Percentiles rank a stretch among this genome's conserved stretches.
Conservation (phyloP, 2,797 vertebrate species). For the Paratrypauchen microcephalus region DNA sequence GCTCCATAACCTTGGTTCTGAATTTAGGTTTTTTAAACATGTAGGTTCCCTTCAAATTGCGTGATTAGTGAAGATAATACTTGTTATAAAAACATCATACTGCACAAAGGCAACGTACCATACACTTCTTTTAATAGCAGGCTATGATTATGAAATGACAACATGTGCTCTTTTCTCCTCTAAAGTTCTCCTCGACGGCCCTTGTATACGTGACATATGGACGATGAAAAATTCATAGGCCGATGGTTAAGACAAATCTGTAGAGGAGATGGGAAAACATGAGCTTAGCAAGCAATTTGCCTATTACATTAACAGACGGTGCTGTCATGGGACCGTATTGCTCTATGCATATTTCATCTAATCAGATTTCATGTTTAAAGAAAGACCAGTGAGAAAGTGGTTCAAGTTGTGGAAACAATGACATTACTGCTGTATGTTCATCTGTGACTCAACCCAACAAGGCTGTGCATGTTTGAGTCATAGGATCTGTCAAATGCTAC, state of each 20-base stretch:
- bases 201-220: constrained; percentile 68
- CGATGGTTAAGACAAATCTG: constrained; percentile 68
- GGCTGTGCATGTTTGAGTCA: constrained; percentile 30
- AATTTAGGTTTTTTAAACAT: too few species aligned
- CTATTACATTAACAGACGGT: constrained; percentile 68
- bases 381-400: constrained; percentile 62
- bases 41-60: too few species aligned
- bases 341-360: constrained; percentile 68
- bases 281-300: constrained; percentile 70
- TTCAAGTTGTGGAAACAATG: constrained; percentile 73
- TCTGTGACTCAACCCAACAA: constrained; percentile 55
- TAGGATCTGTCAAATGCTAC: constrained; percentile 29
- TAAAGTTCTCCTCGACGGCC: constrained; percentile 55
- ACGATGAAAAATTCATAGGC: constrained; percentile 73
- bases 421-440: constrained; percentile 60
- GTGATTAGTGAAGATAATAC: background rate
- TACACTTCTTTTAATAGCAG: constrained; percentile 27
- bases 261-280: constrained; percentile 66
- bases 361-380: constrained; percentile 71
- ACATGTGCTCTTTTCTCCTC: constrained; percentile 58
- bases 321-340: constrained; percentile 59
- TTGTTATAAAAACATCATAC: background rate
- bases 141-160: constrained; percentile 54
- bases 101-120: background rate
- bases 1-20: too few species aligned